Evolutionary conservation across 2,113 vertebrate genomes (phyloP), one percentile per base, ranked within the genome.

Genomic region (Pygathrix nemaeus): DNA sequence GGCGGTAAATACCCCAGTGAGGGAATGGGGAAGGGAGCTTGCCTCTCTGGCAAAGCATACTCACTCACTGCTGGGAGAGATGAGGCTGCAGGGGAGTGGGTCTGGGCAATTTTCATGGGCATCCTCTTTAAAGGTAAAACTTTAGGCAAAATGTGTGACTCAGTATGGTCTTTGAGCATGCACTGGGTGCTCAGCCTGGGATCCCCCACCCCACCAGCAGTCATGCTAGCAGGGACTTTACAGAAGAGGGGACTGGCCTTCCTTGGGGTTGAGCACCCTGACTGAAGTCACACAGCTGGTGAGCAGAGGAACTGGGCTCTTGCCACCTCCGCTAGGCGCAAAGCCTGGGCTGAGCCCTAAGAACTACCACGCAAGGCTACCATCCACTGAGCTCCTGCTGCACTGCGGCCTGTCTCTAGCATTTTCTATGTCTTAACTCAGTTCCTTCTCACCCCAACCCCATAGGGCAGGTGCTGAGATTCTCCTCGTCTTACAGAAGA

Each of bases 351-450:
- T 11, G 38, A 70, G 55, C 18, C 45, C 27, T 2, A 5, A 48
- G 17, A 21, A 57, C 61, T n/a, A 17, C 20, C 13, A 4, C 17
- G 6, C 13, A 17, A 61, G 52, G 48, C 13, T 43, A 30, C 70
- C 8, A 1, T 21, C 18, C 9, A 1, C 8, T 3, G n/a, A 70
- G 75, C 25, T 4, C 16, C n/a, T 35, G 0, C 38, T 6, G 7
- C 4, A 13, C 0, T 7, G 61, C 0, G 27, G 38, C 27, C 70
- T 3, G 0, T 35, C 10, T 35, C 32, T 4, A 40, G 59, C 21
- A 17, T 32, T 76, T 16, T 14, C 14, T 43, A 18, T 27, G 20
- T 10, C 32, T 23, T 1, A 23, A 45, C 38, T 43, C 76, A 16
- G 55, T 10, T 7, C 27, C 38, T 32, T 23, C 48, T 64, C 70